Base-by-base conservation (phyloP, 2,888 invertebrate species). In the Meloe dianella region DNA sequence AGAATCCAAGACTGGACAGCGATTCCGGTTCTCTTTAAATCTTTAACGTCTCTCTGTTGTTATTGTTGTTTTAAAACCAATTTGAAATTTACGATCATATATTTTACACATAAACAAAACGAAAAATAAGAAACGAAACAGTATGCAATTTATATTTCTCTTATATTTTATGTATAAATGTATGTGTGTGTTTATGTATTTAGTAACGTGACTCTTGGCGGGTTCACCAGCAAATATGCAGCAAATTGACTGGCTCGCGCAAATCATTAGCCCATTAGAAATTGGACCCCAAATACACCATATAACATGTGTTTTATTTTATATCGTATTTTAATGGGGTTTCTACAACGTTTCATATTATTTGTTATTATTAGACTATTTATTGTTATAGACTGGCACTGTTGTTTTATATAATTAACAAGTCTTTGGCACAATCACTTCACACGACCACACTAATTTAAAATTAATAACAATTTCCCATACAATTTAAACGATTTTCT, bases 61-160 rank as follows among this genome's bases (percentile, higher is more conserved):
- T 72, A 74, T 72, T 72, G 71, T 73, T 74, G 73, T 75, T 75
- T 74, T 72, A 74, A 71, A 75, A 75, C 70, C 74, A 75, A 74
- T 75, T 74, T 74, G 69, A 74, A 74, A 71, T 74, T 74, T 75
- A 74, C 67, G 73, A 69, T 66, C 68, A 68, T 71, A 69, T 71
- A 72, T 71, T 71, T 51, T 17, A 47, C 47, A 47, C 7, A 47
- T 47, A 47, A 72, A 75, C 71, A 71, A 47, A 47, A 47, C 3
- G 3, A 51, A 10, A 22, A 22, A 51, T 8, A 10, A 22, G 9
- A 47, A 20, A 6, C 20, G 6, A 17, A 71, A 69, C 71, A 71
- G 70, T 61, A 68, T 68, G 69, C 67, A 66, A 70, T 75, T 74
- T 71, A 74, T 71, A 72, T 69, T 71, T 73, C 63, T 68, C 67